Evolutionary conservation across 2,113 vertebrate species (phyloP).

Genomic region (Heterochromis multidens): DNA sequence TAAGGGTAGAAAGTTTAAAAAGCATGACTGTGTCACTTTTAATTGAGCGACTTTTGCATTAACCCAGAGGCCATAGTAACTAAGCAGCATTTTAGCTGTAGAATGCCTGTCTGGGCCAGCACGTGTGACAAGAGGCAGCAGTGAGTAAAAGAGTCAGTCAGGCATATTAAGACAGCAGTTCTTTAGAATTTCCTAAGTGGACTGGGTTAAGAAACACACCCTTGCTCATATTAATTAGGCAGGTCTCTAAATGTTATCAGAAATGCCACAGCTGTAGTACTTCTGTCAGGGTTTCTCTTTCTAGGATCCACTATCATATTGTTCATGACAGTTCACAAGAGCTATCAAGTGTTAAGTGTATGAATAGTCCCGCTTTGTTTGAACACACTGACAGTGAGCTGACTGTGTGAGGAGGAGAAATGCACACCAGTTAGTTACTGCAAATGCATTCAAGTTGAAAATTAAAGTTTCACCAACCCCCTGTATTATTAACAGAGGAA

Average conservation of each 20-base stretch:
- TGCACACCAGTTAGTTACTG: conserved; percentile 30
- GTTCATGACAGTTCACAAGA: not conserved
- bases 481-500: conserved; percentile 58
- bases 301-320: not conserved
- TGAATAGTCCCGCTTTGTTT: conserved; percentile 56
- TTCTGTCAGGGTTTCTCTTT: not conserved
- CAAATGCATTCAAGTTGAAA: conserved; percentile 56
- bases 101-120: not conserved
- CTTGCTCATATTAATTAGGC: conserved; percentile 5
- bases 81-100: not conserved
- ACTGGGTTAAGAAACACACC: not conserved
- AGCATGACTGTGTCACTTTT: not conserved
- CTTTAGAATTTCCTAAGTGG: conserved; percentile 21
- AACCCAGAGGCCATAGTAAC: not conserved
- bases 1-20: not conserved
- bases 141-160: not conserved
- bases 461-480: conserved; percentile 45
- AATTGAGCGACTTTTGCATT: not conserved
- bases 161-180: not conserved
- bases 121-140: not conserved
- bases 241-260: conserved; percentile 16
- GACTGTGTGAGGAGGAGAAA: conserved; percentile 20
- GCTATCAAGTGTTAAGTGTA: conserved; percentile 39
- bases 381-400: conserved; percentile 22
- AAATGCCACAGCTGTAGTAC: conserved; percentile 15